Evolutionary conservation across 2,888 invertebrate species (phyloP).

Genomic region (Orthonychiurus folsomi): DNA sequence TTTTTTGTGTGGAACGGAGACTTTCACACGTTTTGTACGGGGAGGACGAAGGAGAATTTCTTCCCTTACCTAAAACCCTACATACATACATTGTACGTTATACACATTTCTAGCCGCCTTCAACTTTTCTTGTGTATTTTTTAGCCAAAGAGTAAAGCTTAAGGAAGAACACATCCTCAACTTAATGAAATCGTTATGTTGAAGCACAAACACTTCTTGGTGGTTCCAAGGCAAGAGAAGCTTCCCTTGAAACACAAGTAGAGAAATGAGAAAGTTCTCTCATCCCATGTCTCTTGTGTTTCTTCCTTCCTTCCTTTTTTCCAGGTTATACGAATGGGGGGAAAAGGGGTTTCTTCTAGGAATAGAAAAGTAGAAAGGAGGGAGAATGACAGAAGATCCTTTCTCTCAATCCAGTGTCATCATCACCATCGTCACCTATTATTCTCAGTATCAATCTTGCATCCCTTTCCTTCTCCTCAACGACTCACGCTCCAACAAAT

Average conservation of each 20-base stretch:
- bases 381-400: background rate
- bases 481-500: background rate
- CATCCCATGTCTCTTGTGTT: background rate
- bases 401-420: slow-evolving; percentile 3
- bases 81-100: too few relatives aligned
- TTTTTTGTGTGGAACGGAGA: background rate
- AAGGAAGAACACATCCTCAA: slow-evolving; percentile 3
- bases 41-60: background rate
- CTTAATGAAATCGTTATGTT: slow-evolving; percentile 15
- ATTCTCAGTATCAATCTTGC: too few relatives aligned
- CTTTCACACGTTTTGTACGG: background rate
- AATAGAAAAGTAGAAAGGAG: slow-evolving; percentile 6
- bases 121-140: background rate
- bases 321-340: slow-evolving; percentile 4
- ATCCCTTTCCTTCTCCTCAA: too few relatives aligned
- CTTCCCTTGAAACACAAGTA: too few relatives aligned
- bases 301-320: background rate
- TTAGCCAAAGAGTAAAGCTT: background rate
- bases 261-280: background rate
- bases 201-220: background rate
- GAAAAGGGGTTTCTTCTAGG: background rate
- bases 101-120: too few relatives aligned
- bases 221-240: background rate
- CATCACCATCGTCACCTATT: background rate
- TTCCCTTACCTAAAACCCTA: too few relatives aligned